Conservation (phyloP, 2,113 vertebrate genomes). For the Scartelaos histophorus region DNA sequence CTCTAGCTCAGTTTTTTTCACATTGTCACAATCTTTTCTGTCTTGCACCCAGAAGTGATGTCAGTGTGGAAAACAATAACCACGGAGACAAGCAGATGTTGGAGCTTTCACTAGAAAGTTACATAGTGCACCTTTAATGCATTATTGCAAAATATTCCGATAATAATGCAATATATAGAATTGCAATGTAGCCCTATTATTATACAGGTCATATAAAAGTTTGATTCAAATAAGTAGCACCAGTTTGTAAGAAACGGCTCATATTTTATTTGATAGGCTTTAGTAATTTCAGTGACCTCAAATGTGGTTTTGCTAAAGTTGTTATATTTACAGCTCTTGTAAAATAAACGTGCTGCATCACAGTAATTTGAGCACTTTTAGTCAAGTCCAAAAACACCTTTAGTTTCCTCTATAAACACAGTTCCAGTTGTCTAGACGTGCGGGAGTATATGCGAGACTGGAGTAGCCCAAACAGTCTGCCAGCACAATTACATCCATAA, state of each 20-base stretch:
- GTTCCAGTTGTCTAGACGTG: slow-evolving; percentile 49
- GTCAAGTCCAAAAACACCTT: slow-evolving; percentile 35
- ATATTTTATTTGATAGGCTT: slow-evolving; percentile 45
- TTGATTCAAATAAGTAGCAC: slow-evolving; percentile 24
- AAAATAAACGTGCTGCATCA: slow-evolving; percentile 50
- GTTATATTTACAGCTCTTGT: slow-evolving; percentile 47
- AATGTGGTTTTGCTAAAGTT: slow-evolving; percentile 34
- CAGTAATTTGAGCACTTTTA: slow-evolving; percentile 33
- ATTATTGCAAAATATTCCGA: neutral
- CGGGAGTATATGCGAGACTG: slow-evolving; percentile 26
- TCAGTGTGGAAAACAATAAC: too few species aligned
- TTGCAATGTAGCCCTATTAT: too few species aligned
- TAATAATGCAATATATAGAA: neutral
- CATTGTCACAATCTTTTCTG: too few species aligned
- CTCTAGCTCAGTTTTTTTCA: too few species aligned
- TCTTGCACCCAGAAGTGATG: too few species aligned
- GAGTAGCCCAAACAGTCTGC: slow-evolving; percentile 29
- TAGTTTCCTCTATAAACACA: slow-evolving; percentile 43
- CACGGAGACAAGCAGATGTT: too few species aligned
- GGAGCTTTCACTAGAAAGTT: too few species aligned
- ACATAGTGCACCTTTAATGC: too few species aligned
- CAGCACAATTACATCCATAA: slow-evolving; percentile 15
- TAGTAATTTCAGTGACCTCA: slow-evolving; percentile 39
- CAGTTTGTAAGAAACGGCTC: slow-evolving; percentile 28
- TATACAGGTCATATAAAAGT: neutral